These are phyloP conservation scores for Mechanitis mazaeus DNA, from an alignment of 2,888 invertebrate genomes.

Conservation along the genomic window DNA sequence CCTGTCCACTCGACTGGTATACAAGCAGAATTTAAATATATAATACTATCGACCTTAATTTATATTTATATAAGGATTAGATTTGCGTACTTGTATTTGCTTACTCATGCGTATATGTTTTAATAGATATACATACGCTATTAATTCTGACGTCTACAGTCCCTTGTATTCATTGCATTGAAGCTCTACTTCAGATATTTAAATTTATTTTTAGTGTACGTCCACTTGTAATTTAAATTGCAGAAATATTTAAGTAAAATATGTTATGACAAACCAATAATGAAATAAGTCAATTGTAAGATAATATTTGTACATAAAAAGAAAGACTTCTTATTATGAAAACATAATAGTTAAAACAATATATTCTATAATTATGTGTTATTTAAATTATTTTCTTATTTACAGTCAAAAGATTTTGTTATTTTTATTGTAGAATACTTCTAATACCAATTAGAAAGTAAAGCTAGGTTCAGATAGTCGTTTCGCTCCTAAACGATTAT, in stretches of 20 bases:
- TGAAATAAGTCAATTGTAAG: no score
- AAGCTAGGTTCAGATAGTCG: no score
- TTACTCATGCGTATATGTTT: slow-evolving; percentile 14
- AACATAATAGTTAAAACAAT: no score
- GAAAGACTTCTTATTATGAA: no score
- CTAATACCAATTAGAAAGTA: no score
- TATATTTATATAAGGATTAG: neutral
- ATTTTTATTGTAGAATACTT: no score
- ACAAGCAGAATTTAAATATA: slow-evolving; percentile 11
- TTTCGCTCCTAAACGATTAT: no score
- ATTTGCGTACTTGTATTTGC: slow-evolving; percentile 10
- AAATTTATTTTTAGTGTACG: neutral
- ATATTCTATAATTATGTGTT: no score
- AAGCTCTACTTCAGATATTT: slow-evolving; percentile 2
- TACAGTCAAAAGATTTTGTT: no score
- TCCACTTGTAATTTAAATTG: neutral
- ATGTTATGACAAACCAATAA: no score
- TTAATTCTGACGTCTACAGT: slow-evolving; percentile 21
- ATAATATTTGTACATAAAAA: no score
- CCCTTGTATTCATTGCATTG: slow-evolving; percentile 21
- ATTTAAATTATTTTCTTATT: no score
- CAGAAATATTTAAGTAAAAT: neutral
- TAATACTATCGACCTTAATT: slow-evolving; percentile 18
- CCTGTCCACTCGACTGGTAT: slow-evolving; percentile 15
- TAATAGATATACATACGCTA: slow-evolving; percentile 12